phyloP scores from a whole-genome alignment of 2,888 invertebrate species.

The Pristionchus maxplancki region DNA sequence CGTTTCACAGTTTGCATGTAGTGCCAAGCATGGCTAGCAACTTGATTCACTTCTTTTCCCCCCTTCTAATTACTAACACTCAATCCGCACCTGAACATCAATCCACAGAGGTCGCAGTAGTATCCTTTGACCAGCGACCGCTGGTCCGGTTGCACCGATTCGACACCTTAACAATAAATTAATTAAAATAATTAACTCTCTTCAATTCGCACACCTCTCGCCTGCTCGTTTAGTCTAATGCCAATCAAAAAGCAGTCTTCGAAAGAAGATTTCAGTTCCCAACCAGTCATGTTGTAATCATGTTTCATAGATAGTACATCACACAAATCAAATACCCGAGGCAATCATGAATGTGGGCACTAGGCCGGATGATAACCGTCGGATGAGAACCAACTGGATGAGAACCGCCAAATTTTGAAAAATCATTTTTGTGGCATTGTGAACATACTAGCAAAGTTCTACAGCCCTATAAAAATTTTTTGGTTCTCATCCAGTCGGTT shows the following conservation, averaged over 20 bases:
- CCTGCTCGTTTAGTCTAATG: no score
- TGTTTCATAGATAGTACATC: not conserved
- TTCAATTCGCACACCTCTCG: no score
- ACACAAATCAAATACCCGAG: not conserved
- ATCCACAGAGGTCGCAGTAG: constrained; percentile 71
- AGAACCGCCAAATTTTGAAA: no score
- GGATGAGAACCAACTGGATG: no score
- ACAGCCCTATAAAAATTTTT: no score
- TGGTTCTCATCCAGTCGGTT: no score
- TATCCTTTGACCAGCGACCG: constrained; percentile 54
- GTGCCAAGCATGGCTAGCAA: no score
- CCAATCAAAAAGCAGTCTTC: no score
- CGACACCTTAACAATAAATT: not conserved
- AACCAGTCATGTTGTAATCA: not conserved
- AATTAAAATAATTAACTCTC: not conserved
- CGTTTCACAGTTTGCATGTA: not conserved
- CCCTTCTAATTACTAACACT: not conserved
- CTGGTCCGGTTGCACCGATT: constrained; percentile 54
- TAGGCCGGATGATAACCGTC: no score
- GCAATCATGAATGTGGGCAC: not conserved
- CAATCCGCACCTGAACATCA: constrained; percentile 62
- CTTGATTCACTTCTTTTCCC: not conserved
- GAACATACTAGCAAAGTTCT: no score
- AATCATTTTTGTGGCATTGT: no score
- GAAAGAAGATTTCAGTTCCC: constrained; percentile 4